Conservation (phyloP, 2,113 vertebrate genomes). For the Nansenia antarctica region DNA sequence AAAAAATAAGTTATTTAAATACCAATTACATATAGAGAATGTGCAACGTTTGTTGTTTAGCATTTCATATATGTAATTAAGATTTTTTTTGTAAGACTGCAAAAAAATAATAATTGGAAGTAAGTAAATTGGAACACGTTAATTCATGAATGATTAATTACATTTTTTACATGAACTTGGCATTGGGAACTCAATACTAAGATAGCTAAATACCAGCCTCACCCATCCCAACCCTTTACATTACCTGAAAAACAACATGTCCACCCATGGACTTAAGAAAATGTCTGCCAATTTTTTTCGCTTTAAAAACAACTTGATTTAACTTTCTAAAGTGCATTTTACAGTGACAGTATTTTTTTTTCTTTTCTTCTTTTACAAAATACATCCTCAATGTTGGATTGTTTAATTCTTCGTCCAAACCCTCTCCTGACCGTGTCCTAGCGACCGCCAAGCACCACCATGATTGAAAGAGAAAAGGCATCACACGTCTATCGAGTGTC, state of each 20-base stretch:
- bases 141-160: conserved; percentile 60
- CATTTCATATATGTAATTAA: conserved; percentile 89
- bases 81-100: conserved; percentile 53
- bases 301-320: conserved; percentile 59
- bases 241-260: conserved; percentile 60
- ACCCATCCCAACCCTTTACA: conserved; percentile 56
- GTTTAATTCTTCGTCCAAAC: conserved; percentile 38
- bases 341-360: conserved; percentile 74
- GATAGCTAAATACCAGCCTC: conserved; percentile 53
- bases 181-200: conserved; percentile 58
- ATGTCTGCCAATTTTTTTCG: conserved; percentile 59
- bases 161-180: conserved; percentile 50
- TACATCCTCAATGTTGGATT: conserved; percentile 34
- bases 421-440: conserved; percentile 7
- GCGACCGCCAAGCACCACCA: conserved; percentile 54
- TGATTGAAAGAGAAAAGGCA: conserved; percentile 69
- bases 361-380: conserved; percentile 66
- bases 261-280: conserved; percentile 44
- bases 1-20: conserved; percentile 99
- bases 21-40: conserved; percentile 99
- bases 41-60: conserved; percentile 93
- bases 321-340: conserved; percentile 82
- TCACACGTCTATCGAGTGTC: conserved; percentile 51
- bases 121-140: conserved; percentile 53
- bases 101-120: conserved; percentile 58